Base-by-base conservation (phyloP, 1,140 invertebrate species). In the Eriocheir sinensis region DNA sequence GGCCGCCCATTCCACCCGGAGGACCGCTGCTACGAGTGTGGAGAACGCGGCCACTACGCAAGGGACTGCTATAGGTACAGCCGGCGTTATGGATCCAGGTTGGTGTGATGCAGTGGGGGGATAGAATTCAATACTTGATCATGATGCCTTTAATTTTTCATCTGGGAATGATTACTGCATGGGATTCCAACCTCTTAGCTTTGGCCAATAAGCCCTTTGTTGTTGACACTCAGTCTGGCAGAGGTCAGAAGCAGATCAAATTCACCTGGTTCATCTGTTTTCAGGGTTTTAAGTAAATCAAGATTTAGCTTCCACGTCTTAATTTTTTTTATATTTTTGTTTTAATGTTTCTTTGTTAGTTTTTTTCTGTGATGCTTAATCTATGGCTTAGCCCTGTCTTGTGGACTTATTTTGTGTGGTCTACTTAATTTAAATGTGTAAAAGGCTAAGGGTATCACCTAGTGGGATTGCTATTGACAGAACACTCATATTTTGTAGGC, bases 21-120 rank as follows among this genome's bases (percentile, higher is more conserved):
- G 94, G 97, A 97, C 96, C 96, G 97, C 79, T 98, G 98, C 96
- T 98, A 98, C 96, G 97, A 98, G 95, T 98, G 98, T 96, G 97
- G 97, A 6, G 97, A 97, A 91, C 96, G 97, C 53, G 98, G 98
- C 3, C 98, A 98, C 96, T 98, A 98, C 97, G 97, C 98, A 53
- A 97, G 97, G 96, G 97, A 98, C 96, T 98, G 98, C 95, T 97
- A 96, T n/a, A 97, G 97, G 83, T 96, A 95, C 94, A 96, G 90
- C 89, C 94, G 95, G 17, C 93, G 95, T 17, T 53, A 94, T 32
- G 48, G 91, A 60, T 89, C 93, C 17, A 92, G 90, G 90, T 91
- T 86, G 32, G 44, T 85, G 21, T 88, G 30, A 40, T 27, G 30
- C 0, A 17, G 60, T 88, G 17, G 53, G 36, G 89, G 41, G 44